Conservation (phyloP, 2,888 invertebrate species). For the Rotaria socialis region DNA sequence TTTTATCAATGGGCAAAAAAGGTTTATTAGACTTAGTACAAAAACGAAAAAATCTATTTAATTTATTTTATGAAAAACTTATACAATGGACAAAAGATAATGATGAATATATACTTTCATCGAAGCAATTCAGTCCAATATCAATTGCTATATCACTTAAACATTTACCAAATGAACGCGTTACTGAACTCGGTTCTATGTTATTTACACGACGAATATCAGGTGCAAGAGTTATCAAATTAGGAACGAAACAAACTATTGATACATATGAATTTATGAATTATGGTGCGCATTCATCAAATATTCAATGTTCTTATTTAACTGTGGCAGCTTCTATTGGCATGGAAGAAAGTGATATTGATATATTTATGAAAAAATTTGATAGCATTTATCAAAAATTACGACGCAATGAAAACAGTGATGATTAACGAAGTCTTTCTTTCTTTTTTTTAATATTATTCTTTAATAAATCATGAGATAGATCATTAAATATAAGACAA, state of each 20-base stretch:
- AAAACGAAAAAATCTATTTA: slow-evolving; percentile 40
- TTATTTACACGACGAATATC: slow-evolving; percentile 71
- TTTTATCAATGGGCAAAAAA: slow-evolving; percentile 67
- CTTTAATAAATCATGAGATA: too few relatives aligned
- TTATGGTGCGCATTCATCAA: slow-evolving; percentile 69
- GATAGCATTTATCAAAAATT: slow-evolving; percentile 62
- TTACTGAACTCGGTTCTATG: slow-evolving; percentile 69
- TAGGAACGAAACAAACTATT: slow-evolving; percentile 48
- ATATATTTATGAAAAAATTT: slow-evolving; percentile 68
- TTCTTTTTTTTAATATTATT: neutral
- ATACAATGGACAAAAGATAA: slow-evolving; percentile 35
- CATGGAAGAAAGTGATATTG: slow-evolving; percentile 68
- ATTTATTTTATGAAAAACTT: slow-evolving; percentile 39
- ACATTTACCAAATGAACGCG: neutral
- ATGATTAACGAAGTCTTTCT: neutral
- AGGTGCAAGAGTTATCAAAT: slow-evolving; percentile 62
- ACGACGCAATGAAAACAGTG: neutral
- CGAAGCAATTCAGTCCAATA: slow-evolving; percentile 40
- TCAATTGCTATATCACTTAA: slow-evolving; percentile 39
- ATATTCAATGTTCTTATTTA: slow-evolving; percentile 67
- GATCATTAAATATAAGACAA: too few relatives aligned
- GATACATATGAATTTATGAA: slow-evolving; percentile 60
- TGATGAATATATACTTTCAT: slow-evolving; percentile 41
- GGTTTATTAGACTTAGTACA: slow-evolving; percentile 33
- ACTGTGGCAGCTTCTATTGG: slow-evolving; percentile 73